These are phyloP conservation scores for Helostoma temminkii DNA, from an alignment of 2,797 vertebrate genomes.

Conservation along the genomic window DNA sequence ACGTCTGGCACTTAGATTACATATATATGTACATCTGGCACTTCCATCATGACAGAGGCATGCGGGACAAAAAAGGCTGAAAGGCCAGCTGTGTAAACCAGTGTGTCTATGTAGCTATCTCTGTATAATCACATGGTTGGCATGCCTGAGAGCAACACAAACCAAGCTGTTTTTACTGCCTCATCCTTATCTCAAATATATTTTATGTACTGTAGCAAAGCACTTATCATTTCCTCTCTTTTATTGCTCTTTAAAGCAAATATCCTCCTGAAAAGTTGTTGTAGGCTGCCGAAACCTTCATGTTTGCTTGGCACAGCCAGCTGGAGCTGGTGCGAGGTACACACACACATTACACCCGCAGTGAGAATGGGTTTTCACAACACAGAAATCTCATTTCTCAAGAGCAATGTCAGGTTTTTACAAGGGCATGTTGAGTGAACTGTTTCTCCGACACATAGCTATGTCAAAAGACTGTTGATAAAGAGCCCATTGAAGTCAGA, in stretches of 20 bases:
- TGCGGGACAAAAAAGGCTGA: conserved; percentile 29
- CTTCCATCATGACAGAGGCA: conserved; percentile 65
- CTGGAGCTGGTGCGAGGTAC: conserved; percentile 35
- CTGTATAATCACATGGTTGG: conserved; percentile 20
- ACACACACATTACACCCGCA: conserved; percentile 45
- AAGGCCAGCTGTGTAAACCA: conserved; percentile 41
- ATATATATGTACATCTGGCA: conserved; percentile 52
- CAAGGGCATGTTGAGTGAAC: conserved; percentile 40
- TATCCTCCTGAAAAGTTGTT: conserved; percentile 24
- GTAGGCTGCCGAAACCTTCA: conserved; percentile 22
- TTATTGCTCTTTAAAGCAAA: conserved; percentile 39
- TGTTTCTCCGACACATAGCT: conserved; percentile 20
- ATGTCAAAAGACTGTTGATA: conserved; percentile 17
- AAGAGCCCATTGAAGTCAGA: conserved; percentile 26
- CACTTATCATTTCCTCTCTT: conserved; percentile 29
- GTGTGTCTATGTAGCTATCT: conserved; percentile 37
- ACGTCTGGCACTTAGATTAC: conserved; percentile 47
- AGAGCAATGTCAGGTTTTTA: conserved; percentile 37
- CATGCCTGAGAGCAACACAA: conserved; percentile 18
- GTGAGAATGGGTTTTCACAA: conserved; percentile 52
- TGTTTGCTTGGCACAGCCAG: conserved; percentile 51
- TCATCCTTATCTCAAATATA: conserved; percentile 35
- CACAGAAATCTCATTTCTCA: conserved; percentile 48
- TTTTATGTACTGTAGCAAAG: conserved; percentile 8
- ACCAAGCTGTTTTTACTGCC: not conserved